A percentile compares a stretch with the other conserved stretches of the same genome.
Evolutionary conservation across 2,113 vertebrate genomes (phyloP).

Genomic region (Chinchilla lanigera): DNA sequence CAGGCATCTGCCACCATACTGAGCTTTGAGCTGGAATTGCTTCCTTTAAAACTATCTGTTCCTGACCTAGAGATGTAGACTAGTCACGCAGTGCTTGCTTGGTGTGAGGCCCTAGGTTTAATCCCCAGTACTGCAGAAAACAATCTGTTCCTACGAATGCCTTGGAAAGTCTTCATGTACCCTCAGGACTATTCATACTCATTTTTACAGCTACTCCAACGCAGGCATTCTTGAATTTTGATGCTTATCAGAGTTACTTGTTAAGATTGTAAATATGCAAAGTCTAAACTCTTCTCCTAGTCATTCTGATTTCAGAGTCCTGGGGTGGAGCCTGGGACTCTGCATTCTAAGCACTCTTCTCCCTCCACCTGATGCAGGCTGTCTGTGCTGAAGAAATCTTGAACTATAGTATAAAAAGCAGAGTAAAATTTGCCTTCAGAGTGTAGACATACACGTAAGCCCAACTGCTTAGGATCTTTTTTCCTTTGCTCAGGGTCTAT

Average conservation of each 20-base stretch:
- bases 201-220: neutral
- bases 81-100: neutral
- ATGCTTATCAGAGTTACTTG: neutral
- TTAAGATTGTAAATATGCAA: slow-evolving; percentile 18
- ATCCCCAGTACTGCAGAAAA: neutral
- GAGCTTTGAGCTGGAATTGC: neutral
- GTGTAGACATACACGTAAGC: neutral
- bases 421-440: neutral
- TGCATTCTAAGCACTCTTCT: neutral
- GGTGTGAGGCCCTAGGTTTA: neutral
- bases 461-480: neutral
- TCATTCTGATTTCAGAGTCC: neutral
- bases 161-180: neutral
- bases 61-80: neutral
- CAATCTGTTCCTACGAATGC: neutral
- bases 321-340: neutral
- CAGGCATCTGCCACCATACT: neutral
- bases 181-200: neutral
- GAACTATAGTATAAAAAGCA: neutral
- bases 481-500: neutral
- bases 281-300: neutral
- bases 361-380: neutral
- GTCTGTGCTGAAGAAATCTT: neutral
- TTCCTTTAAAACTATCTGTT: neutral
- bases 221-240: neutral